Evolutionary conservation across 2,113 vertebrate genomes (phyloP), one percentile per base, ranked within the genome.

Genomic region (Erythrocercus mccallii): DNA sequence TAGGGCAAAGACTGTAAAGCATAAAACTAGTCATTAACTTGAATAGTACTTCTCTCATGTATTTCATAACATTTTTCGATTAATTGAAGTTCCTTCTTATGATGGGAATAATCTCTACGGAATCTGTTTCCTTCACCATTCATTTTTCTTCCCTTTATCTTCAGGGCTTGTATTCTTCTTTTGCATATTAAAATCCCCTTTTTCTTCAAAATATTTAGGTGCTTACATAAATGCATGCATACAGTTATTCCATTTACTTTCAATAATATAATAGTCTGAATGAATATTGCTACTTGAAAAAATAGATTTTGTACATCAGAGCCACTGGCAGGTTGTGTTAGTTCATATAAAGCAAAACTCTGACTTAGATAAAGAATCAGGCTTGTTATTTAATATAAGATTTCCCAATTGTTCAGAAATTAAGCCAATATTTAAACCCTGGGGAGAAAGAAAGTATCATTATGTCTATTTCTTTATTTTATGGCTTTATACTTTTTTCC

Each of bases 1-100:
- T 86, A 94, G 69, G 64, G 38, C 50, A 95, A 88, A 93, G 80
- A 68, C 37, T 74, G 56, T 69, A 81, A 93, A 95, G 64, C 76
- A 81, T 42, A 95, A 88, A 94, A 62, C 22, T 76, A 81, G 33
- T 88, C 35, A 93, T 76, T 91, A 94, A 82, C 24, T 74, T 78
- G 64, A 90, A 84, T 10, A 60, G 44, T 35, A 50, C 38, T 92
- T 92, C 81, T 40, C 62, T 77, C 47, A 33, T 35, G 14, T 56
- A 77, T 86, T 90, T 94, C 58, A 74, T 38, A 70, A 81, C 27
- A 72, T 61, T 88, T 85, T 90, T 77, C 61, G 73, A 62, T 77
- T 91, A 94, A 70, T 48, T 80, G 65, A 82, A 88, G 19, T 40
- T 78, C 40, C 20, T 80, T 86, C 73, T 85, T 83, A 40, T 35